phyloP scores from a whole-genome alignment of 2,797 vertebrate genomes.

The Melanotaenia boesemani region DNA sequence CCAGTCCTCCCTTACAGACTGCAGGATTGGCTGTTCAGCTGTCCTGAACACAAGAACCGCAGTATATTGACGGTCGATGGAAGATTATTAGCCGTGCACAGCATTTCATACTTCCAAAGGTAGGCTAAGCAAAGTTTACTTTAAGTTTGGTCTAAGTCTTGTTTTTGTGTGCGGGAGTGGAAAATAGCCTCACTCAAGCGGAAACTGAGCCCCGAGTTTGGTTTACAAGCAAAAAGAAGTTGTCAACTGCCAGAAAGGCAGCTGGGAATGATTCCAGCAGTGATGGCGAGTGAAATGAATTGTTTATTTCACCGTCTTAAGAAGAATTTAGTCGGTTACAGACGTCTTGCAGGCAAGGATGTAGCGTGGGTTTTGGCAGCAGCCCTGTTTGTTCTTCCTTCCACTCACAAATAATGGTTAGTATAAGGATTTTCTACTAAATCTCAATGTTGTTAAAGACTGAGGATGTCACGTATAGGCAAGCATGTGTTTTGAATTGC shows the following conservation, averaged over 20 bases:
- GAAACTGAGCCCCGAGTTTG: constrained; percentile 55
- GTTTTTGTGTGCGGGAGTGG: neutral
- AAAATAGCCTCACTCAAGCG: constrained; percentile 34
- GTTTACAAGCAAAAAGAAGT: constrained; percentile 37
- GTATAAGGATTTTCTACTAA: neutral
- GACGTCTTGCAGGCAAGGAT: neutral
- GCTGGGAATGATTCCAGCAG: constrained; percentile 36
- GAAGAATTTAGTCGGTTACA: neutral
- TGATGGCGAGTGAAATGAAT: constrained; percentile 11
- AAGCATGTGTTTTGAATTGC: constrained; percentile 19
- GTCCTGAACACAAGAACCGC: constrained; percentile 22
- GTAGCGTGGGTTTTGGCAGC: constrained; percentile 7
- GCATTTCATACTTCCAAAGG: constrained; percentile 12
- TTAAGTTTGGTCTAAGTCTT: neutral
- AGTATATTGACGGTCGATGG: constrained; percentile 40
- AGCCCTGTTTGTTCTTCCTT: constrained; percentile 30
- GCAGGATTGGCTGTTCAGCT: constrained; percentile 46
- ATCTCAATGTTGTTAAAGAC: neutral
- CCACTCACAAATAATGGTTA: constrained; percentile 15
- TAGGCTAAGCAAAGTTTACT: constrained; percentile 20
- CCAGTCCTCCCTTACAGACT: constrained; percentile 44
- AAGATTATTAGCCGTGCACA: constrained; percentile 19
- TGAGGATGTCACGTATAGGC: neutral
- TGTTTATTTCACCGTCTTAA: neutral
- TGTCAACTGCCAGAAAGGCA: constrained; percentile 48